phyloP scores from a whole-genome alignment of 2,113 vertebrate species.

The Hemicordylus capensis region DNA sequence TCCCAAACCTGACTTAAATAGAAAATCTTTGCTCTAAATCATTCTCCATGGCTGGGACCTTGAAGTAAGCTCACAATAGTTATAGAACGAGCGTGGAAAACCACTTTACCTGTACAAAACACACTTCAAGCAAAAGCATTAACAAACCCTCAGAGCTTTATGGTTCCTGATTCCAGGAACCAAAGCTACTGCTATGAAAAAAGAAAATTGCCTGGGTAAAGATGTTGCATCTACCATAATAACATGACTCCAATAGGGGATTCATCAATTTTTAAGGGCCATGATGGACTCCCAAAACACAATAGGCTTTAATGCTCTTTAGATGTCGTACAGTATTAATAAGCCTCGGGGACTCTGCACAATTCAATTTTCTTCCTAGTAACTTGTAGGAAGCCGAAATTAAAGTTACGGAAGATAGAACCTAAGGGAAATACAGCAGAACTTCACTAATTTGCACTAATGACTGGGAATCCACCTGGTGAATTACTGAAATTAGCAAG shows the following conservation, averaged over 20 bases:
- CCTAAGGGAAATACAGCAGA: constrained; percentile 68
- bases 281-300: constrained; percentile 56
- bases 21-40: background rate
- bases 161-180: constrained; percentile 25
- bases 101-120: constrained; percentile 23
- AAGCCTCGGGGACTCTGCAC: constrained; percentile 60
- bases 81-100: constrained; percentile 1
- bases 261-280: constrained; percentile 63
- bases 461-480: constrained; percentile 61
- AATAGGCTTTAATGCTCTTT: constrained; percentile 60
- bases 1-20: background rate
- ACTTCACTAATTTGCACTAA: constrained; percentile 71
- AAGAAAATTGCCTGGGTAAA: constrained; percentile 37
- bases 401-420: constrained; percentile 65
- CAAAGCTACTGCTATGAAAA: constrained; percentile 29
- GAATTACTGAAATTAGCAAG: constrained; percentile 59
- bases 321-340: constrained; percentile 66
- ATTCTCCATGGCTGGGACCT: background rate
- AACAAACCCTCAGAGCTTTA: constrained; percentile 12
- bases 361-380: constrained; percentile 68
- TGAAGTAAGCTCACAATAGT: background rate
- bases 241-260: constrained; percentile 16
- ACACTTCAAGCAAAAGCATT: background rate
- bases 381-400: constrained; percentile 68
- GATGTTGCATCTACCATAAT: constrained; percentile 46